Percentiles rank a stretch among this genome's conserved stretches.
These are phyloP conservation scores for Karalla daura DNA, from an alignment of 2,797 vertebrate species.

Conservation along the genomic window DNA sequence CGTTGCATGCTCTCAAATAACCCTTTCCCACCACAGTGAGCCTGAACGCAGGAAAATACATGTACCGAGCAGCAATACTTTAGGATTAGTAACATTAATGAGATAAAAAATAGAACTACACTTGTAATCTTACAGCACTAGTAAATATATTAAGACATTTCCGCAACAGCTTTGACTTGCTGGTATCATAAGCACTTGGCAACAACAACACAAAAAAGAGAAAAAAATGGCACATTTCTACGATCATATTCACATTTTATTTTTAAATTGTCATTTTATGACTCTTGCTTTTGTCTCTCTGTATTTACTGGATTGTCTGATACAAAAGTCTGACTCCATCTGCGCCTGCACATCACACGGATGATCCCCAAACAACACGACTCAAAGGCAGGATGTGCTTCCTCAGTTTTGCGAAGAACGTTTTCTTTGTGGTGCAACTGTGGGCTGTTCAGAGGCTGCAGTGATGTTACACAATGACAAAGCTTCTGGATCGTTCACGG, in stretches of 20 bases:
- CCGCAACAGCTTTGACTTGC: slow-evolving; percentile 66
- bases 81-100: slow-evolving; percentile 59
- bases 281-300: slow-evolving; percentile 40
- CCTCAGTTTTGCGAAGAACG: slow-evolving; percentile 6
- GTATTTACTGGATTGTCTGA: slow-evolving; percentile 39
- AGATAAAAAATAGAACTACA: slow-evolving; percentile 64
- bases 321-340: slow-evolving; percentile 30
- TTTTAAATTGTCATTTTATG: slow-evolving; percentile 20
- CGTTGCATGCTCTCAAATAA: slow-evolving; percentile 4
- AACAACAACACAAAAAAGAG: slow-evolving; percentile 55
- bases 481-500: slow-evolving; percentile 16
- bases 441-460: slow-evolving; percentile 23
- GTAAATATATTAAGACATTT: slow-evolving; percentile 84
- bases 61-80: slow-evolving; percentile 67
- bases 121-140: slow-evolving; percentile 64
- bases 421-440: slow-evolving; percentile 36
- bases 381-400: slow-evolving; percentile 26
- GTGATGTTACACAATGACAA: slow-evolving; percentile 15
- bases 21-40: slow-evolving; percentile 25
- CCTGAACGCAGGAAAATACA: slow-evolving; percentile 53
- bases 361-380: slow-evolving; percentile 22
- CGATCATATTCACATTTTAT: slow-evolving; percentile 73
- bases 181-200: slow-evolving; percentile 65
- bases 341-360: slow-evolving; percentile 7
- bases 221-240: slow-evolving; percentile 55